phyloP scores from a whole-genome alignment of 2,888 invertebrate species.

The Dastarcus helophoroides region DNA sequence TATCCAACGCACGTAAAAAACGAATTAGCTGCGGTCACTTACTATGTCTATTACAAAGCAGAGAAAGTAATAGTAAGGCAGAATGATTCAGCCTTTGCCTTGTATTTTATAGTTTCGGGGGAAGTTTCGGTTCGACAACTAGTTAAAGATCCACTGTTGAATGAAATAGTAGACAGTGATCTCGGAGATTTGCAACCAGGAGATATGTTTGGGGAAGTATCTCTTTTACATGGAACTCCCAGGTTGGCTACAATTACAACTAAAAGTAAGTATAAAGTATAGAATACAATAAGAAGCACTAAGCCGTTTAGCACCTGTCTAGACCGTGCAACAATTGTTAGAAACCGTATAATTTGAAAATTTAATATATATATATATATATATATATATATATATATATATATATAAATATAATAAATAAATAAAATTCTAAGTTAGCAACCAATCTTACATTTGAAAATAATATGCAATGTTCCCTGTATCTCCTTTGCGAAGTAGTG shows the following conservation, averaged over 20 bases:
- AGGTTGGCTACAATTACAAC: constrained; percentile 51
- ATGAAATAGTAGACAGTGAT: constrained; percentile 38
- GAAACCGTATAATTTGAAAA: no score
- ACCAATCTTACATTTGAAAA: no score
- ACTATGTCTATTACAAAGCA: constrained; percentile 49
- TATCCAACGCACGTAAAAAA: constrained; percentile 51
- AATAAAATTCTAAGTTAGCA: no score
- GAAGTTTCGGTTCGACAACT: constrained; percentile 42
- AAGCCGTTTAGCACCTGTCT: no score
- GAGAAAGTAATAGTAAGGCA: constrained; percentile 51
- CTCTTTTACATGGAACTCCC: constrained; percentile 47
- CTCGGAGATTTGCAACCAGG: constrained; percentile 45
- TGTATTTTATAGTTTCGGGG: constrained; percentile 56
- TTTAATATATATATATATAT: no score
- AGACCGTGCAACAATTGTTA: no score
- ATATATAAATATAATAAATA: no score
- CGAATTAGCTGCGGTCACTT: constrained; percentile 47
- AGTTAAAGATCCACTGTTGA: constrained; percentile 41
- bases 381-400: no score
- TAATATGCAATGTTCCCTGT: no score
- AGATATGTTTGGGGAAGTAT: constrained; percentile 56
- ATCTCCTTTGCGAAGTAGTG: no score
- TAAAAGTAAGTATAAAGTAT: no score
- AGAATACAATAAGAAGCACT: no score
- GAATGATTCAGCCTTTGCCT: constrained; percentile 44